Evolutionary conservation across 2,113 vertebrate genomes (phyloP).

Genomic region (Engystomops pustulosus): DNA sequence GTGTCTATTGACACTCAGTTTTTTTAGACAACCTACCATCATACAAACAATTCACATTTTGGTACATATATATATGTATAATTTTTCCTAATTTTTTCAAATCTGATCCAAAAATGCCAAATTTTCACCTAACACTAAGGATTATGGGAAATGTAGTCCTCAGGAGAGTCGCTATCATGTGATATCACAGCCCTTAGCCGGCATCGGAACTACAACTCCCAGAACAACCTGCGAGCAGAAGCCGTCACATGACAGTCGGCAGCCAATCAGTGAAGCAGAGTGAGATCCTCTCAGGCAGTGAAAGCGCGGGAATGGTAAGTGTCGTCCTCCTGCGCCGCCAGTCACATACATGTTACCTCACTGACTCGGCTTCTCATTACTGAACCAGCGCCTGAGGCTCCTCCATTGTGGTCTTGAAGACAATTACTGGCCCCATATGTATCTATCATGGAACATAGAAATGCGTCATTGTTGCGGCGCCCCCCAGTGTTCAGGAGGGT

Average conservation of each 20-base stretch:
- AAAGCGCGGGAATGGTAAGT: neutral
- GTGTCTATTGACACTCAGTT: no score
- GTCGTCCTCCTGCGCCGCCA: neutral
- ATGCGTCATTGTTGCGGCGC: neutral
- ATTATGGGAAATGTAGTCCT: neutral
- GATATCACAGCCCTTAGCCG: neutral
- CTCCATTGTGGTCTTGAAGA: no score
- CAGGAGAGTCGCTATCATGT: neutral
- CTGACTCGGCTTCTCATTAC: neutral
- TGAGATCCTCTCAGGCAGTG: neutral
- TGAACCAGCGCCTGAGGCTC: no score
- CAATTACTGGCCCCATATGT: no score
- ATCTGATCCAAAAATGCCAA: no score
- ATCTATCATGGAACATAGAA: no score
- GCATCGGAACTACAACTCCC: neutral
- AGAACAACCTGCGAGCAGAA: neutral
- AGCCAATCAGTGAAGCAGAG: neutral
- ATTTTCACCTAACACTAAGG: neutral
- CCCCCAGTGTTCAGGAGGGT: neutral
- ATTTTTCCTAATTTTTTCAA: no score
- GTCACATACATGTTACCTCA: neutral
- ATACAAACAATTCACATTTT: no score
- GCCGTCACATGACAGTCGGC: neutral
- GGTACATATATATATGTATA: no score
- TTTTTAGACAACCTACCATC: no score